phyloP scores from a whole-genome alignment of 2,888 invertebrate genomes.

The Kuschelorhynchus macadamiae region DNA sequence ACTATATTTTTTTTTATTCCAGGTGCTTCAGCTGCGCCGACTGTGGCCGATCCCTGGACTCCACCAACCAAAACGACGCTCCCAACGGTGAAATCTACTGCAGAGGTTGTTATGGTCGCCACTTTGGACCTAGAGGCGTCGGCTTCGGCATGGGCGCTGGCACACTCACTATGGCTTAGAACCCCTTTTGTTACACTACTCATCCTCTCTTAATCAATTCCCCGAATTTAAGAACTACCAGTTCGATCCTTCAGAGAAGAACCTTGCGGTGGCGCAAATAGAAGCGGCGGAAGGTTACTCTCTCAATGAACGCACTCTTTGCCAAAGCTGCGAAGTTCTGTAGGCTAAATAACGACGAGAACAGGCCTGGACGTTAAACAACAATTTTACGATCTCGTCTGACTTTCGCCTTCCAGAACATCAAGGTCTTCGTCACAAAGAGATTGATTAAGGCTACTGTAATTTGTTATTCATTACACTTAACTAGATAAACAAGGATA shows the following conservation, averaged over 20 bases:
- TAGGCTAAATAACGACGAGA: not conserved
- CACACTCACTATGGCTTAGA: constrained; percentile 88
- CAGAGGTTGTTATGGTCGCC: constrained; percentile 89
- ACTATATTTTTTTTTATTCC: no score
- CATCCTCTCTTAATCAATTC: constrained; percentile 56
- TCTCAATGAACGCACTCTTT: not conserved
- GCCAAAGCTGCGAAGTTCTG: not conserved
- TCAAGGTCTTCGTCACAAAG: not conserved
- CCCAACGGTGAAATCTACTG: constrained; percentile 96
- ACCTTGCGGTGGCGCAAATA: no score
- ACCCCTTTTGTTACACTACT: constrained; percentile 13
- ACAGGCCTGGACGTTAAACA: constrained; percentile 43
- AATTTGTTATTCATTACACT: constrained; percentile 36
- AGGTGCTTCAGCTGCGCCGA: constrained; percentile 91
- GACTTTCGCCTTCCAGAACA: constrained; percentile 3
- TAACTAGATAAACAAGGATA: constrained; percentile 47
- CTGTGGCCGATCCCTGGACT: constrained; percentile 88
- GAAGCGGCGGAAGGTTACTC: no score
- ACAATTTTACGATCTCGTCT: constrained; percentile 20
- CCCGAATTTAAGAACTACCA: not conserved
- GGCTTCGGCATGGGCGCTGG: constrained; percentile 94
- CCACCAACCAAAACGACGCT: constrained; percentile 91
- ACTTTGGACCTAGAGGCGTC: constrained; percentile 90
- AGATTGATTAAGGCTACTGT: constrained; percentile 58
- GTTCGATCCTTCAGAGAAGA: not conserved